These are phyloP conservation scores for Dorcus hopei DNA, from an alignment of 2,888 invertebrate genomes.

Conservation along the genomic window DNA sequence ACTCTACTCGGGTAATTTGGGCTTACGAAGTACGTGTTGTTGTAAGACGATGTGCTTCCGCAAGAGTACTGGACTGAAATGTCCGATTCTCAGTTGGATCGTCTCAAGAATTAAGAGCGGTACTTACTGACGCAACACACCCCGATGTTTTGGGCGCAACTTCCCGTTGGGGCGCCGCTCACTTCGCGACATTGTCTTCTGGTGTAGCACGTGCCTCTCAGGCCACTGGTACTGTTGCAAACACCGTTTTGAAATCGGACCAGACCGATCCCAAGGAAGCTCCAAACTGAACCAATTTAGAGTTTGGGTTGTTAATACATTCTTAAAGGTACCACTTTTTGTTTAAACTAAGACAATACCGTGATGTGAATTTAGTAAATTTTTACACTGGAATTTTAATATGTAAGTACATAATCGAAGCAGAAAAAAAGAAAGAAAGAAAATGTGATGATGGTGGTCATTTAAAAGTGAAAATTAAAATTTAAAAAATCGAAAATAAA, in stretches of 20 bases:
- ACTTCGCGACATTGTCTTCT: slow-evolving; percentile 67
- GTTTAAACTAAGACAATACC: too few relatives aligned
- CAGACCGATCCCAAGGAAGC: slow-evolving; percentile 47
- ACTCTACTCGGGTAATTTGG: slow-evolving; percentile 70
- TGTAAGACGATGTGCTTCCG: slow-evolving; percentile 62
- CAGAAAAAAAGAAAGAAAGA: too few relatives aligned
- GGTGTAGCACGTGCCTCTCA: slow-evolving; percentile 73
- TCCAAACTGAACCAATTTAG: background rate
- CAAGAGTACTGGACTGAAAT: slow-evolving; percentile 67
- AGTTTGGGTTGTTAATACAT: too few relatives aligned
- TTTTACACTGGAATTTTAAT: too few relatives aligned
- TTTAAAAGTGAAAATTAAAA: too few relatives aligned
- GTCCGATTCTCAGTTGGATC: background rate
- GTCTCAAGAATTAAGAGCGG: background rate
- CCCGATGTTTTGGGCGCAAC: slow-evolving; percentile 70
- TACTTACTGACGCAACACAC: slow-evolving; percentile 77
- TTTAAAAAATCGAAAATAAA: too few relatives aligned
- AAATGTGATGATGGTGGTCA: too few relatives aligned
- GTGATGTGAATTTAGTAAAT: too few relatives aligned
- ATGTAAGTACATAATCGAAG: too few relatives aligned
- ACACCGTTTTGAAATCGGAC: slow-evolving; percentile 70
- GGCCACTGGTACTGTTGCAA: slow-evolving; percentile 64
- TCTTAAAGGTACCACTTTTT: too few relatives aligned
- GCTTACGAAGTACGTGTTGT: slow-evolving; percentile 80
- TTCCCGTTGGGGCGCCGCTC: slow-evolving; percentile 68